phyloP scores from a whole-genome alignment of 2,797 vertebrate species.

The Arremon brunneinucha region DNA sequence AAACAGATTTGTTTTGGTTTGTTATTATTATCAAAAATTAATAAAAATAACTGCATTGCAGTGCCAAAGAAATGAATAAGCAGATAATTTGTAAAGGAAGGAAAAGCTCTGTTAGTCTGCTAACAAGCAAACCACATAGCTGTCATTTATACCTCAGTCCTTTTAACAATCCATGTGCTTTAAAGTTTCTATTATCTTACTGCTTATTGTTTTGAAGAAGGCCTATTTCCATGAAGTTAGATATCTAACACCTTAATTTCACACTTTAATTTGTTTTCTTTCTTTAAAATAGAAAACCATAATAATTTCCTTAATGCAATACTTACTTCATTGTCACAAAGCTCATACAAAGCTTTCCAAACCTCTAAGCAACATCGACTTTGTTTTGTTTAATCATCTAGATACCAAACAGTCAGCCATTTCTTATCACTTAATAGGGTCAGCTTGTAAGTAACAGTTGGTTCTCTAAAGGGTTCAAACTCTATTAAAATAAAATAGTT shows the following conservation, averaged over 20 bases:
- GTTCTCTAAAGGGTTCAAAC: not conserved
- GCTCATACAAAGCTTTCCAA: not conserved
- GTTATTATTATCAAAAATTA: not conserved
- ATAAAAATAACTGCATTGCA: not conserved
- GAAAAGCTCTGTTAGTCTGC: not conserved
- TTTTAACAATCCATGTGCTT: not conserved
- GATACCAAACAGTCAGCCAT: not conserved
- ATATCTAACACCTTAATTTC: not conserved
- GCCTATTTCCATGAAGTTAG: not conserved
- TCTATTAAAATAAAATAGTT: slow-evolving; percentile 50
- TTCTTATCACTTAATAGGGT: not conserved
- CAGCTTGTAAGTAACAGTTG: not conserved
- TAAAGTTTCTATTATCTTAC: not conserved
- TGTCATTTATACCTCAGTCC: not conserved
- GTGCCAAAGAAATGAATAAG: not conserved
- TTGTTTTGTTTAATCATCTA: slow-evolving; percentile 23
- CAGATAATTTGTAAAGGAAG: not conserved
- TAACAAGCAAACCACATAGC: not conserved
- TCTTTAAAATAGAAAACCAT: not conserved
- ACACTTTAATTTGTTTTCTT: not conserved
- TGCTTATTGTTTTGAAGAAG: not conserved
- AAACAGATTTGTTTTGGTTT: not conserved
- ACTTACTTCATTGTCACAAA: not conserved
- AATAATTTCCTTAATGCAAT: not conserved
- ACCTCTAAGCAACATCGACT: not conserved